Evolutionary conservation across 2,113 vertebrate species (phyloP).

Genomic region (Thamnaconus septentrionalis): DNA sequence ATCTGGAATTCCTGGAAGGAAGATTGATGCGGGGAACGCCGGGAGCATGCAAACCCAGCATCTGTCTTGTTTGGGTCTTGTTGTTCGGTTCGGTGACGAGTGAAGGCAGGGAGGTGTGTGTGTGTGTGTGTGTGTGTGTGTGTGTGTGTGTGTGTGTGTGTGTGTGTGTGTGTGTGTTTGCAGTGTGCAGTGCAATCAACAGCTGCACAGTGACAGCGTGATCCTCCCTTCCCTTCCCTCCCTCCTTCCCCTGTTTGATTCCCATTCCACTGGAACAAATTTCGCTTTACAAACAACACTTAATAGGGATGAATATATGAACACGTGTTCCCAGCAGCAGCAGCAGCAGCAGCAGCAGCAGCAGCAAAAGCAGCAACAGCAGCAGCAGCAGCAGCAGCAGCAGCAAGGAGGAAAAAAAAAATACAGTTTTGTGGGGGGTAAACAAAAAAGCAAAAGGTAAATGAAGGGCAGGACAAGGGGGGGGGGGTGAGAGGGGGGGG

Average conservation of each 20-base stretch:
- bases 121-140: too few relatives aligned
- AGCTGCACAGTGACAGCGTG: conserved; percentile 73
- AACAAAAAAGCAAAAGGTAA: conserved; percentile 7
- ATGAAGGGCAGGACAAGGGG: conserved; percentile 61
- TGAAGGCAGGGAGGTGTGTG: conserved; percentile 31
- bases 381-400: too few relatives aligned
- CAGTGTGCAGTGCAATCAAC: conserved; percentile 53
- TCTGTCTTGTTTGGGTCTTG: conserved; percentile 70
- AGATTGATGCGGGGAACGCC: conserved; percentile 66
- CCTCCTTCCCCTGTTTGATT: conserved; percentile 69
- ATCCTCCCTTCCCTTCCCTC: conserved; percentile 13
- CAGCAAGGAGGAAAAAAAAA: neutral
- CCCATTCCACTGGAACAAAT: conserved; percentile 72
- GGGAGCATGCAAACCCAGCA: conserved; percentile 70
- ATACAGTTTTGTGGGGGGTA: neutral
- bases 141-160: too few relatives aligned
- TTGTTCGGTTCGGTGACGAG: conserved; percentile 62
- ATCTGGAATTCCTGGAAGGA: conserved; percentile 73
- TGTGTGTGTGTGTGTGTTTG: too few relatives aligned
- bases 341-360: too few relatives aligned
- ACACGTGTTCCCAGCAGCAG: conserved; percentile 45
- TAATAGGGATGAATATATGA: conserved; percentile 62
- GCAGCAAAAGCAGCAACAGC: too few relatives aligned
- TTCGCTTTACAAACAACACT: conserved; percentile 69
- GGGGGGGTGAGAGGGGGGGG: neutral